A percentile compares a stretch with the other conserved stretches of the same genome.
Evolutionary conservation across 2,113 vertebrate species (phyloP).

Genomic region (Mesoclemmys tuberculata): DNA sequence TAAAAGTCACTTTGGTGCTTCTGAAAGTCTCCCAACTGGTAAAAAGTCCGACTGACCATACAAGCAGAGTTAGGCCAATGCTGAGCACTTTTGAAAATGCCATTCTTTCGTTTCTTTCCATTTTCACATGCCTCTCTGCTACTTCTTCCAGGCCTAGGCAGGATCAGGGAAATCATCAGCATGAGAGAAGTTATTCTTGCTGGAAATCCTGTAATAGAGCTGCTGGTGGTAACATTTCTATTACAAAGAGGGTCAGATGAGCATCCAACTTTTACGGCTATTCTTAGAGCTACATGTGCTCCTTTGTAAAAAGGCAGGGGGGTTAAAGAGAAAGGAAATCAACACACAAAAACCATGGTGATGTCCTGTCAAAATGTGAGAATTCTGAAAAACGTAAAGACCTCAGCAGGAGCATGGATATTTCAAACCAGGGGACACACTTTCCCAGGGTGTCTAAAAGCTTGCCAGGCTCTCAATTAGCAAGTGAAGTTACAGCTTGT

Average conservation of each 20-base stretch:
- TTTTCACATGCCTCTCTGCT: neutral
- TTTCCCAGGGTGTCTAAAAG: fast-evolving
- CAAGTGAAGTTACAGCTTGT: neutral
- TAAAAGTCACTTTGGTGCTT: neutral
- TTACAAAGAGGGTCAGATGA: neutral
- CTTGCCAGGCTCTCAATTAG: neutral
- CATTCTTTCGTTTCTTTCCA: neutral
- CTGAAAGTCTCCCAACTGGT: neutral
- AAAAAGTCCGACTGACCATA: neutral
- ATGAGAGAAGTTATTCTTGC: neutral
- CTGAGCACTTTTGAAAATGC: neutral
- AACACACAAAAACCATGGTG: neutral
- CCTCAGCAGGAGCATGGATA: neutral
- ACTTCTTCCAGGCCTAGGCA: neutral
- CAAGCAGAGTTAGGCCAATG: neutral
- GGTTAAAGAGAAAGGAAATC: neutral
- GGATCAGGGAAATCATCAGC: neutral
- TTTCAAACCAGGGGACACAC: neutral
- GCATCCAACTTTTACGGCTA: neutral
- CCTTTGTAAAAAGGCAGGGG: neutral
- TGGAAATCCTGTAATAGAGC: neutral
- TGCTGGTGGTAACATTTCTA: neutral
- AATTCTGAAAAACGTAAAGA: neutral
- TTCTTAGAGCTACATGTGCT: neutral
- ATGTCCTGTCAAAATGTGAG: neutral